Conservation (phyloP, 2,113 vertebrate genomes). For the Sebastes fasciatus region DNA sequence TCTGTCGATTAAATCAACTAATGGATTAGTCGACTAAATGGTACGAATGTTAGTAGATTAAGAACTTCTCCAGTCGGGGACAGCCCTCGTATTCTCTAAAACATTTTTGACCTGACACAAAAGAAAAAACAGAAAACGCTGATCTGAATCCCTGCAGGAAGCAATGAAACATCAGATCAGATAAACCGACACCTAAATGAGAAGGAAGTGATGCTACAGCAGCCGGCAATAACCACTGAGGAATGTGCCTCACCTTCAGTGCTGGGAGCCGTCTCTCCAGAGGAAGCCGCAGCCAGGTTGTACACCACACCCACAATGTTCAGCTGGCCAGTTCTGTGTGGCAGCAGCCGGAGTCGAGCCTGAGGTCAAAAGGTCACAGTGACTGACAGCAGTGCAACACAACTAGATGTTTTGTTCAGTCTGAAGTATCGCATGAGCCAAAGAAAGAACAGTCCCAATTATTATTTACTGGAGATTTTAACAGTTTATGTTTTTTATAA, state of each 20-base stretch:
- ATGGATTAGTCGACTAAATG: too few species aligned
- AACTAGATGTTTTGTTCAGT: neutral
- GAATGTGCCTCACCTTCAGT: slow-evolving; percentile 80
- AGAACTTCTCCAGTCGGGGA: too few species aligned
- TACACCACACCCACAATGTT: slow-evolving; percentile 95
- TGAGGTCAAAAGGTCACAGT: slow-evolving; percentile 67
- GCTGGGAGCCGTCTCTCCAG: slow-evolving; percentile 85
- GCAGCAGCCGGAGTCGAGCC: slow-evolving; percentile 96
- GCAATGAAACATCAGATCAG: too few species aligned
- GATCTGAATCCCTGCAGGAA: too few species aligned
- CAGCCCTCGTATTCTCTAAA: neutral
- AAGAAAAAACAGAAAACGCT: neutral
- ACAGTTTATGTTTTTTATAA: neutral
- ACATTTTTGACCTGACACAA: neutral
- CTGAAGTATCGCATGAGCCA: neutral
- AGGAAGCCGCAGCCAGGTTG: slow-evolving; percentile 89
- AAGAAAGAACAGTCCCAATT: neutral
- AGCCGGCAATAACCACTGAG: neutral
- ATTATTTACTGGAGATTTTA: neutral
- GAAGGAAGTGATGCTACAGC: neutral
- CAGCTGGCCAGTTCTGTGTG: slow-evolving; percentile 93
- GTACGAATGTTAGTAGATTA: too few species aligned
- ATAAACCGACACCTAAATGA: neutral
- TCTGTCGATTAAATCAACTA: too few species aligned
- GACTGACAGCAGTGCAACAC: slow-evolving; percentile 1